phyloP scores from a whole-genome alignment of 2,797 vertebrate species.

The Tangara arthus region DNA sequence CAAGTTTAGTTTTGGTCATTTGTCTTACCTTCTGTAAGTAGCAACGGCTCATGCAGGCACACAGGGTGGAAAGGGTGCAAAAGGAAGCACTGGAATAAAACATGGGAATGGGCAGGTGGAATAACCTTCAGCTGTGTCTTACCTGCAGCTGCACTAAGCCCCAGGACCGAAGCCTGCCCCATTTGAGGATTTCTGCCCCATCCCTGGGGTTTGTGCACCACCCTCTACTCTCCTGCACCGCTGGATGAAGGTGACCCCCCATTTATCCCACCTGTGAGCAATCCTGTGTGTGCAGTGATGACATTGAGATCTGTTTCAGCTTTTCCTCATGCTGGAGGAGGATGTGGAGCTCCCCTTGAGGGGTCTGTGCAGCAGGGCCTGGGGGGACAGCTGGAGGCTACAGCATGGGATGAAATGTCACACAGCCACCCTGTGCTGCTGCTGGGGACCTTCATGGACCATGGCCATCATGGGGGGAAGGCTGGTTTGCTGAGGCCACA shows the following conservation, averaged over 20 bases:
- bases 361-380: not conserved
- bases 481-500: not conserved
- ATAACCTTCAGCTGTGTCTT: not conserved
- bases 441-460: fast-evolving
- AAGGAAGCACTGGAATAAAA: not conserved
- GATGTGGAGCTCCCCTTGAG: not conserved
- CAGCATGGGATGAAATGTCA: fast-evolving
- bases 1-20: constrained; percentile 24
- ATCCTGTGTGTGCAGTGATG: fast-evolving
- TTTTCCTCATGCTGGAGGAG: not conserved
- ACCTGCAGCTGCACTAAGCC: not conserved
- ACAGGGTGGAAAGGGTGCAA: not conserved
- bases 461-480: fast-evolving
- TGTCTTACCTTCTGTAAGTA: constrained; percentile 23
- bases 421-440: not conserved
- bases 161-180: not conserved
- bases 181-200: not conserved
- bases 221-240: not conserved
- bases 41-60: not conserved
- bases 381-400: not conserved
- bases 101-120: fast-evolving
- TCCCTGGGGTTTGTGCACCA: not conserved
- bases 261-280: fast-evolving
- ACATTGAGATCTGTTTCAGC: not conserved
- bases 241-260: fast-evolving